Evolutionary conservation across 1,140 invertebrate species (phyloP).

Genomic region (Marisa cornuarietis): DNA sequence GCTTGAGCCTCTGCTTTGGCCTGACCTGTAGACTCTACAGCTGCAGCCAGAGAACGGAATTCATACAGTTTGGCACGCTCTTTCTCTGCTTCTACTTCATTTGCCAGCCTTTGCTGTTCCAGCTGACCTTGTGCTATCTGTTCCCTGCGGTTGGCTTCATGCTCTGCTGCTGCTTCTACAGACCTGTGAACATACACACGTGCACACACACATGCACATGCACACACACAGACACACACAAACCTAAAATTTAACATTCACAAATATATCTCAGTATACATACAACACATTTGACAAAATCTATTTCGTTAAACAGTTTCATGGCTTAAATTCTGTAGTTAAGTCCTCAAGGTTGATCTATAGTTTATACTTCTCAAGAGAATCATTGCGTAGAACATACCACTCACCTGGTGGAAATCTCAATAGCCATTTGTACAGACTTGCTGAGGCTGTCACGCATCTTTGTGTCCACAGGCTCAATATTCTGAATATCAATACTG

Average conservation of each 20-base stretch:
- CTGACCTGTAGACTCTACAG: constrained; percentile 59
- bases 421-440: constrained; percentile 63
- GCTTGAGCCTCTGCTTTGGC: constrained; percentile 61
- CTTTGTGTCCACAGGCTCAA: constrained; percentile 61
- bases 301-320: too few relatives aligned
- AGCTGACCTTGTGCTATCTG: constrained; percentile 57
- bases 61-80: constrained; percentile 51
- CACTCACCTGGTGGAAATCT: constrained; percentile 63
- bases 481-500: constrained; percentile 59
- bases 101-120: constrained; percentile 56
- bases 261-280: too few relatives aligned
- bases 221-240: too few relatives aligned
- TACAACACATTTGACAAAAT: too few relatives aligned
- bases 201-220: background rate
- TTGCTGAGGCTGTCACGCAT: constrained; percentile 63
- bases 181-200: constrained; percentile 33
- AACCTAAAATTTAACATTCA: too few relatives aligned
- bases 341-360: too few relatives aligned
- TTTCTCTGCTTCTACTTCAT: constrained; percentile 55
- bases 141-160: constrained; percentile 55
- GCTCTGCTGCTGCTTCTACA: constrained; percentile 52
- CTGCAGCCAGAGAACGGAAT: constrained; percentile 48
- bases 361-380: background rate
- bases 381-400: background rate
- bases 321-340: too few relatives aligned